Base-by-base conservation (phyloP, 2,888 invertebrate genomes). In the Alviniconcha strummeri region DNA sequence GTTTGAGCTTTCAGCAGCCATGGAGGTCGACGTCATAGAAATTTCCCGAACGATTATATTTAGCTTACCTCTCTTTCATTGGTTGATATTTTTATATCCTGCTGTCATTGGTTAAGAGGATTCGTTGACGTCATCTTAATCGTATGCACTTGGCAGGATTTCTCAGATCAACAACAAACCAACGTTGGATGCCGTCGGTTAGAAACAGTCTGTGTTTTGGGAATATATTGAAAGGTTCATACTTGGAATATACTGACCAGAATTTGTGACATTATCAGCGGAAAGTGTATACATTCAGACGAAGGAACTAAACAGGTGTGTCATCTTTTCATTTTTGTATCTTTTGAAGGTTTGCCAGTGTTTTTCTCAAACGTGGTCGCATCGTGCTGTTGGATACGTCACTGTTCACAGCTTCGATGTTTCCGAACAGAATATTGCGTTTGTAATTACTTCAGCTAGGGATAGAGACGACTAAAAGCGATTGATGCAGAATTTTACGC, bases 21-120 rank as follows among this genome's bases (percentile, higher is more conserved):
- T 36, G 36, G 36, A 36, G 36, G 36, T 3, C 36, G 36, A 36
- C 36, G 36, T 36, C 36, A 56, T 64, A 52, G 81, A 81, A 81
- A 75, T 36, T 81, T 81, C 81, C 81, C 81, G 81, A 81, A 81
- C 13, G 54, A 81, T 5, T 81, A 81, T 81, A 75, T 81, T 81
- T 81, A 81, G 81, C 36, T 56, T n/a, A 8, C 69, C 17, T 55
- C 5, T 19, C 11, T 80, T 69, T 55, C n/a, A 80, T 80, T 80
- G 80, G 80, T 80, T 54, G 54, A 52, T 69, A 19, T 71, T 60
- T 60, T 60, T 60, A 13, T 60, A 11, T 8, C 13, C 60, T 13
- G 8, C 9, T 60, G 60, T 60, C 9, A 60, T 60, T 60, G 60
- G 60, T 60, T 13, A 60, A 13, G 13, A 60, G 11, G 54, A 0